Evolutionary conservation across 2,888 invertebrate species (phyloP), one percentile per base, ranked within the genome.

Genomic region (Ephialtes manifestator): DNA sequence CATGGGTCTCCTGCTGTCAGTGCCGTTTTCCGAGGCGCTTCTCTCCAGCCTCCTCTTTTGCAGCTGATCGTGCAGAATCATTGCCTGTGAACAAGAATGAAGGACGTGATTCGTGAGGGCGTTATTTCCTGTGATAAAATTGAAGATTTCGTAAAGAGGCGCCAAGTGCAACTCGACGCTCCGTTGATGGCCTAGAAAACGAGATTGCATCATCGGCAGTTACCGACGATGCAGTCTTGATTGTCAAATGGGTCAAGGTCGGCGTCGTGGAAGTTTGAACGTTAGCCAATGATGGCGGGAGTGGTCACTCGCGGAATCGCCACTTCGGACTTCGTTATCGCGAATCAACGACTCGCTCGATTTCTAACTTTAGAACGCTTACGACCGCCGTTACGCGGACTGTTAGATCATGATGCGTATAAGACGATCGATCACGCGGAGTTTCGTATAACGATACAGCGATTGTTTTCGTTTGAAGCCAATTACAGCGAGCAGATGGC

Each of bases 1-100:
- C 89, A 92, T 89, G 70, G 93, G 88, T 87, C 91, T 92, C 75
- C 92, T 90, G 28, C 89, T 86, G 63, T 92, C 92, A 10, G 90
- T 91, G 18, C 92, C 92, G 78, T 93, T 94, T 86, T 94, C 94
- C 35, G 94, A 93, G 18, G 92, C 89, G 82, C 93, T 93, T 76
- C 93, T 91, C 84, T 94, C 94, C 63, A 94, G 83, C 85, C 91
- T 91, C 75, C 90, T 92, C 87, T 93, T 94, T 68, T 94, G 93
- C 51, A 94, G 87, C 81, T 93, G 93, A 85, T 94, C 93, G 89
- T 93, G 93, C 67, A 93, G 83, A 88, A 92, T 92, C 91, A 93
- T 92, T 18, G 83, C 83, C 82, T 85, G 68, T 4, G 13, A 60
- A 71, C 43, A 48, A 67, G 55, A 83, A 84, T 15, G 4, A 15